Conservation (phyloP, 2,797 vertebrate genomes). For the Cuculus canorus region DNA sequence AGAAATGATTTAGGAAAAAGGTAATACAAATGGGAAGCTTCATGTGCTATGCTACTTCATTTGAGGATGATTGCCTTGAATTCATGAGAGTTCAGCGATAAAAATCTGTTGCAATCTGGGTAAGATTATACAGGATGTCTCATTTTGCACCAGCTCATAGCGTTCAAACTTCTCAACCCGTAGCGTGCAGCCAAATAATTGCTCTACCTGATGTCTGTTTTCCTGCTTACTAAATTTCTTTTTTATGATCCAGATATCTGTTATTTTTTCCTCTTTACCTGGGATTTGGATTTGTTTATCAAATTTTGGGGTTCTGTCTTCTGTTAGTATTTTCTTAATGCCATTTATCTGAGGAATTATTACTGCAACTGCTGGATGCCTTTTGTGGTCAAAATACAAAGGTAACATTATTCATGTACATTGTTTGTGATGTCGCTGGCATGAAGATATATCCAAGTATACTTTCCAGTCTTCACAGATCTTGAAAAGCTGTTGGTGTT, state of each 20-base stretch:
- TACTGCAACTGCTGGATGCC: constrained; percentile 1
- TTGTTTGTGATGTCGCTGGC: background rate
- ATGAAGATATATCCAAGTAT: constrained; percentile 4
- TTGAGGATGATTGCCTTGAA: background rate
- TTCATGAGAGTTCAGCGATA: background rate
- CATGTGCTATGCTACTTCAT: background rate
- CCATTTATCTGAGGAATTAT: constrained; percentile 18
- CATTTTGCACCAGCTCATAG: background rate
- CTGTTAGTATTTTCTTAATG: background rate
- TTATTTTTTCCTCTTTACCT: background rate
- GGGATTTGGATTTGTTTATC: constrained; percentile 5
- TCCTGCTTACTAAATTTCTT: background rate
- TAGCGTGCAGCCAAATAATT: background rate
- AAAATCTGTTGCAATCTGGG: background rate
- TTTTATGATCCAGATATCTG: background rate
- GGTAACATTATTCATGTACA: background rate
- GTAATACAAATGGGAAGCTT: background rate
- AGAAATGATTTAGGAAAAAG: background rate
- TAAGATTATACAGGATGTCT: background rate
- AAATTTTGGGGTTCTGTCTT: background rate
- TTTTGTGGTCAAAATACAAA: constrained; percentile 15
- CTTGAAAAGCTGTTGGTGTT: constrained; percentile 11
- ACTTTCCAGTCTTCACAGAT: background rate
- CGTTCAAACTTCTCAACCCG: background rate
- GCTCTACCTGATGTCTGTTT: background rate